phyloP scores from a whole-genome alignment of 2,113 vertebrate species.

The Pyrgilauda ruficollis region DNA sequence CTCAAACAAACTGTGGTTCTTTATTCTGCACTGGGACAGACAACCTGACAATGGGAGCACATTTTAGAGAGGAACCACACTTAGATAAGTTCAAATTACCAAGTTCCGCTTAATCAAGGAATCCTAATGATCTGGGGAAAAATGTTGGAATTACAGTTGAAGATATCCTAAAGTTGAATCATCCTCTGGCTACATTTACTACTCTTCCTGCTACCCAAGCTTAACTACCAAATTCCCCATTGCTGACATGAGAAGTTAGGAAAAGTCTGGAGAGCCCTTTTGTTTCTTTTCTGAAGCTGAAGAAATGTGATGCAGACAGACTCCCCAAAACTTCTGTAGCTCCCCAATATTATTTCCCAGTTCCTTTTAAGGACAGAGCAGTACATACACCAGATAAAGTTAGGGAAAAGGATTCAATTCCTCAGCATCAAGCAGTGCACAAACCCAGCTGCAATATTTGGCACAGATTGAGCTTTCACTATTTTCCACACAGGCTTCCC shows the following conservation, averaged over 20 bases:
- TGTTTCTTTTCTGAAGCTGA: background rate
- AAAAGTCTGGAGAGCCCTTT: background rate
- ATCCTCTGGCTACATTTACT: background rate
- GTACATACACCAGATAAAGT: background rate
- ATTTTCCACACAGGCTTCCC: background rate
- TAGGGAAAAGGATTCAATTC: background rate
- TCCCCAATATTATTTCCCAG: background rate
- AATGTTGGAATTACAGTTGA: background rate
- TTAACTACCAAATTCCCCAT: background rate
- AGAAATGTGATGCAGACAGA: background rate
- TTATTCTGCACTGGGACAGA: background rate
- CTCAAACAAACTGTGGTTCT: background rate
- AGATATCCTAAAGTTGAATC: background rate
- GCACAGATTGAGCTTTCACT: background rate
- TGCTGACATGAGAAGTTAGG: background rate
- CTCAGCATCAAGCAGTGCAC: background rate
- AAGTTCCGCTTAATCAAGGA: background rate
- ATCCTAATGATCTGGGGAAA: background rate
- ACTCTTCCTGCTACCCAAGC: background rate
- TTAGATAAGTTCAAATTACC: background rate
- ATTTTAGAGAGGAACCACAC: background rate
- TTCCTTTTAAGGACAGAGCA: background rate
- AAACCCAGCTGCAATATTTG: background rate
- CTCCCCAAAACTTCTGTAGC: background rate
- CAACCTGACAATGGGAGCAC: fast-evolving